Evolutionary conservation across 2,888 invertebrate genomes (phyloP), one percentile per base, ranked within the genome.

Genomic region (Drosophila algonquin): DNA sequence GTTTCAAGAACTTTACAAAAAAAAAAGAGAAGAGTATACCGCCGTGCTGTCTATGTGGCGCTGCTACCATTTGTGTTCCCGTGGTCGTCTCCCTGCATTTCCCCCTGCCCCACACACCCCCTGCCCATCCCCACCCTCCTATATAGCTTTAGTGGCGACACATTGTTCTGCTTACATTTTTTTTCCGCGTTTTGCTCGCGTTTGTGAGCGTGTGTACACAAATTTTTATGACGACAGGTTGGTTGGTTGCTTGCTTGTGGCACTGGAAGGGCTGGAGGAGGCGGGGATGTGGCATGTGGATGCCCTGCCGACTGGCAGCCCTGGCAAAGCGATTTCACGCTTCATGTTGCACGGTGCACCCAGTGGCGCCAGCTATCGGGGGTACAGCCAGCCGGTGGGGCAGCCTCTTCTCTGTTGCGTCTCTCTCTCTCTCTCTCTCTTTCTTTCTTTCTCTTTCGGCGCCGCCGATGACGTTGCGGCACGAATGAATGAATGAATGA

Each of bases 161-260:
- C 74, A 80, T 86, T 86, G 78, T 81, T 76, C 40, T 61, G 68
- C 65, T 16, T 77, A 8, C 51, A 21, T 62, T 21, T 40, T 61
- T 40, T 58, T 46, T 48, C 50, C 58, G 35, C 40, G 35, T 12
- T 35, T 70, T 64, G 54, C 75, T 74, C 58, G 35, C 40, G 40
- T n/a, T 40, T 70, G 63, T 50, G 73, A 73, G 68, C 73, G 60
- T 80, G 63, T 78, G 79, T 70, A 81, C 77, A 80, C 72, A 73
- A 85, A 82, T 81, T 84, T 85, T 87, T 85, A 85, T 85, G 88
- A 87, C 83, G 88, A 87, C 84, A 85, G 86, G 84, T 85, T 87
- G 87, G 71, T 63, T 58, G 77, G 51, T 54, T 75, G 64, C 16
- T 27, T 54, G 18, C 35, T 21, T 68, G 54, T 24, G 16, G 1